phyloP scores from a whole-genome alignment of 2,888 invertebrate genomes.

The Gerris lacustris region DNA sequence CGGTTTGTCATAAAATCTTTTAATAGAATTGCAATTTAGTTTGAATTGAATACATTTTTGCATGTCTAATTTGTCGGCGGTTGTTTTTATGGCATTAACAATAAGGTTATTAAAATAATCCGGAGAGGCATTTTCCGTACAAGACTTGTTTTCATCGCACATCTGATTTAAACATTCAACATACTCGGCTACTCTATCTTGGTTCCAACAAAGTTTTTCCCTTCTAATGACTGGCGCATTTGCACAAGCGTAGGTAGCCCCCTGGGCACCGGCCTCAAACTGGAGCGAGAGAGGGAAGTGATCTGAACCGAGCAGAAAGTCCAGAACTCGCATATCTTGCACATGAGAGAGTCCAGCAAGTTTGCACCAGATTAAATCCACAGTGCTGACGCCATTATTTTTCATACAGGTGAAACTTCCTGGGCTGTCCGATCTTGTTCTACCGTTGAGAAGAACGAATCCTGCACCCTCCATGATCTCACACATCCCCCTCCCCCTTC shows the following conservation, averaged over 20 bases:
- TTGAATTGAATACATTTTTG: background rate
- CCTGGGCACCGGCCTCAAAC: background rate
- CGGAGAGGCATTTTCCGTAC: background rate
- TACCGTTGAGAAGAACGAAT: constrained; percentile 6
- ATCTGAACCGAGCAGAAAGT: background rate
- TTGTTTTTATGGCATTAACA: background rate
- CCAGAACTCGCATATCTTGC: background rate
- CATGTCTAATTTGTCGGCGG: background rate
- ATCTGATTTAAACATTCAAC: background rate
- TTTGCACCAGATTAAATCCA: constrained; percentile 8
- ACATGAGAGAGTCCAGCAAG: background rate
- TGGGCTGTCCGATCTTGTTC: constrained; percentile 2
- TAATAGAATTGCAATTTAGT: background rate
- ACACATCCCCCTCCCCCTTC: background rate
- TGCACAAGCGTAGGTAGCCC: background rate
- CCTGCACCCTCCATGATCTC: background rate
- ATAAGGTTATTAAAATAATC: background rate
- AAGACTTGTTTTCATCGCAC: background rate
- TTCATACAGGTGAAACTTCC: background rate
- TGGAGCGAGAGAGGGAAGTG: constrained; percentile 7
- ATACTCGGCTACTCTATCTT: background rate
- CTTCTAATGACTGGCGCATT: background rate
- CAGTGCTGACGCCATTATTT: background rate
- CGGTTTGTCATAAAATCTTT: background rate
- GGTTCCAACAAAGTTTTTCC: background rate